Conservation (phyloP, 30 jellyfish, hydroid and myxozoan species). For the Turritopsis dohrnii region DNA sequence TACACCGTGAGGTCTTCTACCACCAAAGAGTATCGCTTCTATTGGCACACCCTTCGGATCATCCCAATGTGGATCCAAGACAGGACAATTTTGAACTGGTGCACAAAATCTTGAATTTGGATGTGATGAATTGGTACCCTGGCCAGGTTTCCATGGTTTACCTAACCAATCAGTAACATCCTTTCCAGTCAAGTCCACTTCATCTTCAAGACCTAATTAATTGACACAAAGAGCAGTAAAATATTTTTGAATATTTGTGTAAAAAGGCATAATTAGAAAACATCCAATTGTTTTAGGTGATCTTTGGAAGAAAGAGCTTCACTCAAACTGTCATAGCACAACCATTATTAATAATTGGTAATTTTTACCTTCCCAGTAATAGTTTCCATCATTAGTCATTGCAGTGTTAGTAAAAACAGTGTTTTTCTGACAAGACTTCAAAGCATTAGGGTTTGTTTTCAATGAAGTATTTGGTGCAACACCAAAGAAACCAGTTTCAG, state of each 20-base stretch:
- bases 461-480: slow-evolving; percentile 96
- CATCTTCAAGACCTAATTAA: slow-evolving; percentile 96
- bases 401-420: slow-evolving; percentile 87
- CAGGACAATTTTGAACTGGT: slow-evolving; percentile 86
- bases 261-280: no score
- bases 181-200: slow-evolving; percentile 55
- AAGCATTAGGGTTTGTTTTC: slow-evolving; percentile 86
- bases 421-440: slow-evolving; percentile 54
- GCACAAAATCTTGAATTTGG: slow-evolving; percentile 99
- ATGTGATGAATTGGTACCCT: slow-evolving; percentile 92
- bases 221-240: no score
- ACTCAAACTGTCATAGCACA: no score
- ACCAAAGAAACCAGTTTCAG: slow-evolving; percentile 98
- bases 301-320: no score
- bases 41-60: slow-evolving; percentile 97
- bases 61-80: slow-evolving; percentile 96
- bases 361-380: slow-evolving; percentile 95
- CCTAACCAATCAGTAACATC: slow-evolving; percentile 92
- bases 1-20: slow-evolving; percentile 98
- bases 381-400: slow-evolving; percentile 91
- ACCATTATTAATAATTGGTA: no score
- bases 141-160: slow-evolving; percentile 84
- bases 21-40: slow-evolving; percentile 93
- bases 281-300: no score
- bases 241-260: no score